These are phyloP conservation scores for Pachypsylla venusta DNA, from an alignment of 1,140 invertebrate species.

Conservation along the genomic window DNA sequence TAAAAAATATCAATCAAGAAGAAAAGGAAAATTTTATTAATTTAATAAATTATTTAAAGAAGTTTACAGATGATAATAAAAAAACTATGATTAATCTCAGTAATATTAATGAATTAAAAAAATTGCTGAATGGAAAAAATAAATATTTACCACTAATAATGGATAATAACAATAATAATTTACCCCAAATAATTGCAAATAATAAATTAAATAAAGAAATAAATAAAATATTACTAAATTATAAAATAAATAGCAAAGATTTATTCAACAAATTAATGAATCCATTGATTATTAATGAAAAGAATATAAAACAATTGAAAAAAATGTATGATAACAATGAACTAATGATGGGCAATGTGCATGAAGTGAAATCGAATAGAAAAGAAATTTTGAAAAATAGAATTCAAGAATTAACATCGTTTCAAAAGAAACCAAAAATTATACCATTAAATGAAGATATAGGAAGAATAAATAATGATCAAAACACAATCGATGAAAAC, in stretches of 20 bases:
- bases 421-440: not conserved
- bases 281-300: not conserved
- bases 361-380: too few species aligned
- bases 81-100: not conserved
- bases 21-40: not conserved
- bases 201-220: constrained; percentile 7
- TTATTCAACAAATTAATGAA: constrained; percentile 3
- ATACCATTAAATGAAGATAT: not conserved
- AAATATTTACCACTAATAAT: constrained; percentile 5
- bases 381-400: not conserved
- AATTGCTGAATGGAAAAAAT: not conserved
- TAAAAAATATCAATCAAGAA: constrained; percentile 4
- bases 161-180: not conserved
- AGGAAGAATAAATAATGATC: not conserved
- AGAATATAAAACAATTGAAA: constrained; percentile 3
- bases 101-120: not conserved
- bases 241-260: constrained; percentile 5
- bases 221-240: not conserved
- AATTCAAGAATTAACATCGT: constrained; percentile 8
- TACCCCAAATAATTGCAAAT: not conserved
- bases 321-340: too few species aligned
- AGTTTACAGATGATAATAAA: not conserved
- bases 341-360: too few species aligned
- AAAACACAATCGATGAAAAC: not conserved
- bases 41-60: constrained; percentile 7